Evolutionary conservation across 1,140 invertebrate genomes (phyloP).

Genomic region (Achatina immaculata): DNA sequence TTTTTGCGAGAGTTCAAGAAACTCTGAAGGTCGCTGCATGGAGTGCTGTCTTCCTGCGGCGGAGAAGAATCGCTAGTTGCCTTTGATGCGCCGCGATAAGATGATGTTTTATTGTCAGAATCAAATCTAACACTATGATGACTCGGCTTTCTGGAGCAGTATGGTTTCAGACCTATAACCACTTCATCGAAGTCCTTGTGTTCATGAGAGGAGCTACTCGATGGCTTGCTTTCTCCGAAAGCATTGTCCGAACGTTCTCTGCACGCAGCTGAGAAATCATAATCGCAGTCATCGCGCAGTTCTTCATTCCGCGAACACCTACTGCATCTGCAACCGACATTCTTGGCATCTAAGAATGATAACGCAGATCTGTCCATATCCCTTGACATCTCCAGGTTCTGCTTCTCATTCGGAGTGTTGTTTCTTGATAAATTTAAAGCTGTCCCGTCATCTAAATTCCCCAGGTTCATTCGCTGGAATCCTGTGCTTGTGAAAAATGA

Average conservation of each 20-base stretch:
- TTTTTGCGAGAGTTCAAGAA: neutral
- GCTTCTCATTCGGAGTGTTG: neutral
- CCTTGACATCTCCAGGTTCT: neutral
- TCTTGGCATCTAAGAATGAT: neutral
- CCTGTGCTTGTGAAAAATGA: too few relatives aligned
- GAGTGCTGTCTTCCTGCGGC: neutral
- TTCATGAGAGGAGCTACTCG: neutral
- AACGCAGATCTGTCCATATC: neutral
- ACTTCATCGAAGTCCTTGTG: too few relatives aligned
- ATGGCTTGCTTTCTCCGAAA: neutral
- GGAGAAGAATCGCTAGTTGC: neutral
- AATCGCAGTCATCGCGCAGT: neutral
- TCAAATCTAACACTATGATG: neutral
- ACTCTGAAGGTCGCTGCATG: neutral
- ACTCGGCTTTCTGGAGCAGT: neutral
- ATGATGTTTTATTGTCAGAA: neutral
- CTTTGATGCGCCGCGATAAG: neutral
- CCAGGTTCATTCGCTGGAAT: neutral
- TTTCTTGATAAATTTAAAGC: slow-evolving; percentile 6
- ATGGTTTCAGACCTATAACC: neutral
- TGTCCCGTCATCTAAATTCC: slow-evolving; percentile 6
- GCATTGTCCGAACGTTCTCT: neutral
- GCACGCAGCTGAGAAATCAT: neutral
- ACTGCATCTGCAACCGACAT: neutral
- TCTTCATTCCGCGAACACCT: neutral